Evolutionary conservation across 2,797 vertebrate species (phyloP), one percentile per base, ranked within the genome.

Genomic region (Cyprinella venusta): DNA sequence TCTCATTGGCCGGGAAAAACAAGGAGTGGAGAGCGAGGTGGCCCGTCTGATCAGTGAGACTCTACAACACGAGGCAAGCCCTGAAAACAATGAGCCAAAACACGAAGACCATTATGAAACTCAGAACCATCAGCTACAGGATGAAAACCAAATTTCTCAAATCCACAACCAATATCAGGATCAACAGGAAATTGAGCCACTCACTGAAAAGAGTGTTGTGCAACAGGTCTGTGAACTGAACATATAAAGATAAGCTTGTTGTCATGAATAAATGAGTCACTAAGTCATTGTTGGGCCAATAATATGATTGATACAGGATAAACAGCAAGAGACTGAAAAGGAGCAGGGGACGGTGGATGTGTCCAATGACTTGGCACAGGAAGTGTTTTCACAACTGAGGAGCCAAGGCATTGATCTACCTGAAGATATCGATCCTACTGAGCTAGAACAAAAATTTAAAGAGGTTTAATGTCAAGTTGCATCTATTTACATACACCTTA

Each of bases 41-140:
- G 97, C 96, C 0, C 94, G 96, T 1, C 94, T 98, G 40, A 97
- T 98, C 89, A 96, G 94, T 24, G 96, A 98, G 90, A 97, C 97
- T 40, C 90, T 98, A 81, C 96, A 97, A 86, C 95, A 97, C 86
- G 97, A 97, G 87, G 94, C 92, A 82, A 81, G 42, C 71, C 75
- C 83, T 52, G 72, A 79, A 59, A 81, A 79, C 6, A 38, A 30
- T 19, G 40, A 42, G 45, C 38, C 72, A 40, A 77, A 83, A 61
- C 64, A 81, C 16, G 33, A 84, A 52, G 63, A 80, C 10, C 30
- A 38, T 10, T 19, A 59, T 12, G 3, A 71, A 38, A 16, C 15
- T 2, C 9, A 67, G 21, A 56, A 56, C 30, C 52, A 74, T 19
- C 36, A 84, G 30, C 54, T 50, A 26, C 52, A 80, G 42, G 30